Evolutionary conservation across 1,140 invertebrate genomes (phyloP), one percentile per base, ranked within the genome.

Genomic region (Ceratina australensis): DNA sequence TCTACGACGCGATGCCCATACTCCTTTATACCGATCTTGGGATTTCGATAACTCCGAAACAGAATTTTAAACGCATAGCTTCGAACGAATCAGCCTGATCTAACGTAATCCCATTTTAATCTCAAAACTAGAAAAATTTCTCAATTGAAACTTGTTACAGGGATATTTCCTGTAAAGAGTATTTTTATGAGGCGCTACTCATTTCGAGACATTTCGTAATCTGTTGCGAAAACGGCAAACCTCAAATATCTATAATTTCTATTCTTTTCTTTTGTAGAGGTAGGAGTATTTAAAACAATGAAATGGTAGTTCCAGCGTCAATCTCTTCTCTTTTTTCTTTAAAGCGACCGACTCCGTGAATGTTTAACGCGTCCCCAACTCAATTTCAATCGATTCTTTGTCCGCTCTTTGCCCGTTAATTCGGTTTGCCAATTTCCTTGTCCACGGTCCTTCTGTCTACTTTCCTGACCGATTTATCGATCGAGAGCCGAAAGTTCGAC

Each of bases 341-440:
- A 15, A 13, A 3, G n/a, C 13, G 16, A 20, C 61, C 16, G 47
- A 63, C 2, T 12, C 24, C 22, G n/a, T 15, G 16, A 59, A 28
- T 47, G 60, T 57, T 64, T 16, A n/a, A 13, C 52, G 7, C 52
- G 49, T 22, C 12, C 3, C 24, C 10, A 28, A 24, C 22, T 8
- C 7, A 61, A 42, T 15, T 22, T 56, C 15, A 59, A 50, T 68
- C 26, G 47, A 71, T 26, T 54, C 8, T 22, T 57, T 42, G 33
- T 42, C 18, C 54, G 33, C 63, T 61, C 66, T 76, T 69, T 61
- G 15, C 67, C 54, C 10, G 20, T 28, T 71, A 63, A 77, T 71
- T 77, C 66, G 18, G 42, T 77, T 71, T 71, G 49, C 49, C 74
- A 54, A 71, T 63, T 76, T 63, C 15, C 42, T 22, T 28, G 26